These are phyloP conservation scores for Hydrolagus colliei DNA, from an alignment of 2,797 vertebrate genomes.

Conservation along the genomic window DNA sequence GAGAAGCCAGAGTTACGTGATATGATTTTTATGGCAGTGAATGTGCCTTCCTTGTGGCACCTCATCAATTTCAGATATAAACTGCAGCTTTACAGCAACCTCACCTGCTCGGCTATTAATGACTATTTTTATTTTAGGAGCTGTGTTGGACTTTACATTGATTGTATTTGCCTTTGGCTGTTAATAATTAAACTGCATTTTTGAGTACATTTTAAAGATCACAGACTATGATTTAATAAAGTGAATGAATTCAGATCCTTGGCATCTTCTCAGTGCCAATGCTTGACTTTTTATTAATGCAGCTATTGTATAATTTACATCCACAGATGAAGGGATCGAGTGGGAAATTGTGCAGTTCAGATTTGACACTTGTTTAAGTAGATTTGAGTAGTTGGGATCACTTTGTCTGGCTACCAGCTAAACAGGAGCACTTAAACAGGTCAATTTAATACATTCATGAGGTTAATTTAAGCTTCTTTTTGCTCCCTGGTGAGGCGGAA, in stretches of 20 bases:
- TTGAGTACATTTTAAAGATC: conserved; percentile 3
- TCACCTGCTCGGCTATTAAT: neutral
- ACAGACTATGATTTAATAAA: conserved; percentile 5
- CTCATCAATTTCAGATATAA: neutral
- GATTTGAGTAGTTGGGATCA: too few species aligned
- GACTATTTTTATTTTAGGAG: neutral
- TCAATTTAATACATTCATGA: too few species aligned
- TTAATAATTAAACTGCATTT: conserved; percentile 7
- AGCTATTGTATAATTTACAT: neutral
- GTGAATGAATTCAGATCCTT: neutral
- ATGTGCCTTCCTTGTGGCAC: neutral
- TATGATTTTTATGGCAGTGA: neutral
- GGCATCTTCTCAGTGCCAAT: too few species aligned
- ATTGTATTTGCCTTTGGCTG: neutral
- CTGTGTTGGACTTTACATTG: neutral
- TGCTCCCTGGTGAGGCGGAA: too few species aligned
- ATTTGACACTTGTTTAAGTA: too few species aligned
- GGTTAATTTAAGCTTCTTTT: too few species aligned
- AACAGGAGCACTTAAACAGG: too few species aligned
- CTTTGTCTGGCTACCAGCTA: too few species aligned
- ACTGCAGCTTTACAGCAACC: neutral
- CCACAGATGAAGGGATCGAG: neutral
- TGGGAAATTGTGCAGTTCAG: neutral
- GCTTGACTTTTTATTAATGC: neutral
- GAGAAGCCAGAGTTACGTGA: neutral